Conservation (phyloP, 1,140 invertebrate species). For the Drosophila nebulosa region DNA sequence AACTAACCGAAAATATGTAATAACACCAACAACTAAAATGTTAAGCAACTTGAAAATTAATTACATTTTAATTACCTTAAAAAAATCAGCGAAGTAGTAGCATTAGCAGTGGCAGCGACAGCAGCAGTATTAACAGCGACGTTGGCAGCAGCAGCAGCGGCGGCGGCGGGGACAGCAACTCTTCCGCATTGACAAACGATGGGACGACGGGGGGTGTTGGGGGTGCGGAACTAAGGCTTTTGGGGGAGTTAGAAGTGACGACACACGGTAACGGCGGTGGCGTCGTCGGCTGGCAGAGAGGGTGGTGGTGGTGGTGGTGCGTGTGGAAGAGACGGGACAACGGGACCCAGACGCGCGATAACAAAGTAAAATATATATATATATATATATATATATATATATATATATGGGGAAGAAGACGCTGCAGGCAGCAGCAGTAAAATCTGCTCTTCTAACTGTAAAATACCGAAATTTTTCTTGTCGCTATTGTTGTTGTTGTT, state of each 20-base stretch:
- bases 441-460: slow-evolving; percentile 3
- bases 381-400: too few relatives aligned
- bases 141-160: background rate
- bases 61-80: slow-evolving; percentile 18
- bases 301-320: slow-evolving; percentile 22
- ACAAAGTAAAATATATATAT: slow-evolving; percentile 19
- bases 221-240: background rate
- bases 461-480: slow-evolving; percentile 22
- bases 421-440: slow-evolving; percentile 5
- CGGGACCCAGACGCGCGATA: slow-evolving; percentile 6
- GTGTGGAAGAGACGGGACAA: slow-evolving; percentile 10
- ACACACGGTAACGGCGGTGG: background rate
- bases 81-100: slow-evolving; percentile 31
- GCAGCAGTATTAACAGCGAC: background rate
- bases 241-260: background rate
- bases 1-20: slow-evolving; percentile 1
- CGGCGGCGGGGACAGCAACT: background rate
- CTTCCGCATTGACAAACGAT: slow-evolving; percentile 3
- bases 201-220: background rate
- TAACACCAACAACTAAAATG: slow-evolving; percentile 36
- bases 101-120: background rate
- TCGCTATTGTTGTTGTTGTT: slow-evolving; percentile 38
- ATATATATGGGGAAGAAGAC: slow-evolving; percentile 21
- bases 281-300: slow-evolving; percentile 3
- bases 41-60: slow-evolving; percentile 30